Conservation (phyloP, 2,113 vertebrate genomes). For the Leptodactylus fuscus region DNA sequence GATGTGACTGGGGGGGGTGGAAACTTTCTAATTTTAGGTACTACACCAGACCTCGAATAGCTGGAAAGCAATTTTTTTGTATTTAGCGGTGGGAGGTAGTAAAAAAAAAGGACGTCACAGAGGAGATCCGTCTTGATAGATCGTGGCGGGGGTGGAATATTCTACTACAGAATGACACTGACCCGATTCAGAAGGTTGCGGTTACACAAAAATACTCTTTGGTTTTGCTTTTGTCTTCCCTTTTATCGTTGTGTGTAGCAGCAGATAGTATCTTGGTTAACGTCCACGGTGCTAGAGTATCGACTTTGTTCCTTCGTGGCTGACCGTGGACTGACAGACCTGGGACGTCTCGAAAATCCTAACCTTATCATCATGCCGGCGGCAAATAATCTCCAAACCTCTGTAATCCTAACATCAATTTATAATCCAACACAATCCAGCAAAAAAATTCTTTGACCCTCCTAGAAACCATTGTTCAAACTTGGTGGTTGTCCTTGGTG, state of each 20-base stretch:
- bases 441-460: neutral
- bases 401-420: neutral
- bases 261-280: slow-evolving; percentile 69
- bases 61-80: neutral
- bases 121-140: neutral
- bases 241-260: slow-evolving; percentile 62
- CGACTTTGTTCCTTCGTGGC: slow-evolving; percentile 33
- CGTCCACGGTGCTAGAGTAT: slow-evolving; percentile 24
- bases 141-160: neutral
- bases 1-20: slow-evolving; percentile 1
- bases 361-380: slow-evolving; percentile 36
- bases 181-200: neutral
- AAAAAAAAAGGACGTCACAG: neutral
- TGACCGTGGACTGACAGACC: neutral
- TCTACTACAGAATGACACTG: neutral
- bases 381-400: neutral
- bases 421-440: neutral
- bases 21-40: slow-evolving; percentile 23
- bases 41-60: neutral
- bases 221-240: slow-evolving; percentile 72
- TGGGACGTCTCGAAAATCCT: slow-evolving; percentile 57
- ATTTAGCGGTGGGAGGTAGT: neutral
- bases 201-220: slow-evolving; percentile 77
- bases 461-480: neutral
- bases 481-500: neutral